These are phyloP conservation scores for Salmo trutta DNA, from an alignment of 2,797 vertebrate genomes.

Conservation along the genomic window DNA sequence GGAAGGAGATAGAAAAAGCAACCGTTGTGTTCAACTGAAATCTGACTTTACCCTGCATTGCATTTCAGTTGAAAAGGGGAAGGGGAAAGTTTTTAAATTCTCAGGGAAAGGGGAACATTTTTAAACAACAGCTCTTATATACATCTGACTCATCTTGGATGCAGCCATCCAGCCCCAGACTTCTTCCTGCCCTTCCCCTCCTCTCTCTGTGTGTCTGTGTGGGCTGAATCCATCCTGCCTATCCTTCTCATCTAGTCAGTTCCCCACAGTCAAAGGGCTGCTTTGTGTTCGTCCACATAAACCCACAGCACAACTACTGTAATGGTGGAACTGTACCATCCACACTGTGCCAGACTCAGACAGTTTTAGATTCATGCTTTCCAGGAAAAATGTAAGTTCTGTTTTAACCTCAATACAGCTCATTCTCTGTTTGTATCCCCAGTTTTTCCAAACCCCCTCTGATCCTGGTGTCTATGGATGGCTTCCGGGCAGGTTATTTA, in stretches of 20 bases:
- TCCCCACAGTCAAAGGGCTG: slow-evolving; percentile 36
- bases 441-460: slow-evolving; percentile 88
- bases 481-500: slow-evolving; percentile 91
- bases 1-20: neutral
- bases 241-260: neutral
- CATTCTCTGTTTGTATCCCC: slow-evolving; percentile 19
- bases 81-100: neutral
- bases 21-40: neutral
- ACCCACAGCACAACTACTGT: slow-evolving; percentile 25
- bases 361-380: neutral
- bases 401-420: slow-evolving; percentile 1
- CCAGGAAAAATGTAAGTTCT: slow-evolving; percentile 11
- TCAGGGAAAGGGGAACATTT: slow-evolving; percentile 7
- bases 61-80: slow-evolving; percentile 1
- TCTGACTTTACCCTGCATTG: neutral
- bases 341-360: slow-evolving; percentile 25
- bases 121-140: slow-evolving; percentile 15
- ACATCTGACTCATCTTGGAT: slow-evolving; percentile 10
- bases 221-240: slow-evolving; percentile 12
- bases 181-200: slow-evolving; percentile 17
- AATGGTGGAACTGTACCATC: neutral
- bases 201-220: slow-evolving; percentile 8
- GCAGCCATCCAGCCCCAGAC: slow-evolving; percentile 2
- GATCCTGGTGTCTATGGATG: slow-evolving; percentile 93
- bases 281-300: slow-evolving; percentile 37